phyloP scores from a whole-genome alignment of 2,888 invertebrate genomes.

The Limenitis camilla region DNA sequence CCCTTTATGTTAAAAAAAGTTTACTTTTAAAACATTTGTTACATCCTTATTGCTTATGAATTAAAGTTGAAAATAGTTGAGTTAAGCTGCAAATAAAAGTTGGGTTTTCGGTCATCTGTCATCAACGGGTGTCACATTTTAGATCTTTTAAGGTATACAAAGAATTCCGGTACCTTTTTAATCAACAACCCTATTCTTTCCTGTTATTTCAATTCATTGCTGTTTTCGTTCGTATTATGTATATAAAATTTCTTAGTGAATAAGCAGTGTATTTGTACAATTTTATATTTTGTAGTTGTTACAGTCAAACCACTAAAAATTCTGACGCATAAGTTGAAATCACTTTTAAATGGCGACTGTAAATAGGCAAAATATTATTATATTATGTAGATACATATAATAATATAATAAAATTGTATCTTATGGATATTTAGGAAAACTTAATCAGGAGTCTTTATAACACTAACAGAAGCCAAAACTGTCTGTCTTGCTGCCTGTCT shows the following conservation, averaged over 20 bases:
- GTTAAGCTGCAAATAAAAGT: constrained; percentile 3
- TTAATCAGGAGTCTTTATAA: too few species aligned
- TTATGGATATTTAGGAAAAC: too few species aligned
- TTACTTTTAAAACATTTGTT: constrained; percentile 1
- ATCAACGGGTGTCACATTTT: constrained; percentile 65
- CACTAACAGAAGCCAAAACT: too few species aligned
- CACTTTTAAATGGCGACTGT: too few species aligned
- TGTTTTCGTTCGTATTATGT: not conserved
- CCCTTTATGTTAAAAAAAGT: constrained; percentile 32
- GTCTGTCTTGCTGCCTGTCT: too few species aligned
- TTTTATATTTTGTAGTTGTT: too few species aligned
- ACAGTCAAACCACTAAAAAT: too few species aligned
- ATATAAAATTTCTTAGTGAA: not conserved
- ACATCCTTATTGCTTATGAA: constrained; percentile 2
- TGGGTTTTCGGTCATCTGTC: constrained; percentile 51
- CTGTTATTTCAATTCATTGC: not conserved
- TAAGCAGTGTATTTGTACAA: too few species aligned
- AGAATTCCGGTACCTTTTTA: constrained; percentile 39
- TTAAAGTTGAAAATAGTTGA: constrained; percentile 27
- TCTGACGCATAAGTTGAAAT: too few species aligned
- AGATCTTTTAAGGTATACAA: constrained; percentile 40
- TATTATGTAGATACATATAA: too few species aligned
- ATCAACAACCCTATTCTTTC: constrained; percentile 32
- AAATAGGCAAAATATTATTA: too few species aligned
- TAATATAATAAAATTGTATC: too few species aligned